These are phyloP conservation scores for Protonibea diacanthus DNA, from an alignment of 2,797 vertebrate genomes.

Conservation along the genomic window DNA sequence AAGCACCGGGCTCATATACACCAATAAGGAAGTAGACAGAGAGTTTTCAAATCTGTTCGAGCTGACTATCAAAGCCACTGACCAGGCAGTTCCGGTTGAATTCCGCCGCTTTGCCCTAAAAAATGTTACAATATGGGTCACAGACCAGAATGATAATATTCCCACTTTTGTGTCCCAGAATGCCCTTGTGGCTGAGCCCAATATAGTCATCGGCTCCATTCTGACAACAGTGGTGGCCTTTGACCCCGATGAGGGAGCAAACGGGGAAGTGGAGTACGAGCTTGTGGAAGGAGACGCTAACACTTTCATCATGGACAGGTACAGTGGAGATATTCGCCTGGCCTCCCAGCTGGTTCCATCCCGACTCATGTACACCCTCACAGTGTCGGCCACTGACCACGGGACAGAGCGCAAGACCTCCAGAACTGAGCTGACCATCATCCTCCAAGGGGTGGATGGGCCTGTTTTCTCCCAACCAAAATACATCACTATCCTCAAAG, in stretches of 20 bases:
- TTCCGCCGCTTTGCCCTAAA: slow-evolving; percentile 93
- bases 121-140: slow-evolving; percentile 96
- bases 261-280: slow-evolving; percentile 98
- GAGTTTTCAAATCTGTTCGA: slow-evolving; percentile 98
- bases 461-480: slow-evolving; percentile 96
- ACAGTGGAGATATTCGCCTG: slow-evolving; percentile 94
- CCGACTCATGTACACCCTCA: slow-evolving; percentile 92
- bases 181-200: slow-evolving; percentile 93
- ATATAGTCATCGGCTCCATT: slow-evolving; percentile 93
- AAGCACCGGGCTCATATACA: slow-evolving; percentile 90
- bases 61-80: slow-evolving; percentile 94
- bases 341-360: slow-evolving; percentile 92
- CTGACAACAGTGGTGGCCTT: slow-evolving; percentile 93
- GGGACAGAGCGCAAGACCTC: slow-evolving; percentile 91
- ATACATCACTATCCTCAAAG: slow-evolving; percentile 96
- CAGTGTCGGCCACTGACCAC: slow-evolving; percentile 94
- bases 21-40: slow-evolving; percentile 92
- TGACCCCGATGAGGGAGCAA: slow-evolving; percentile 95
- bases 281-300: slow-evolving; percentile 93
- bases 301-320: slow-evolving; percentile 97
- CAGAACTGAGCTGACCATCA: slow-evolving; percentile 92
- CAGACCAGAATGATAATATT: slow-evolving; percentile 95
- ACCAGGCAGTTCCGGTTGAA: slow-evolving; percentile 94
- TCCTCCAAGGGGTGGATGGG: slow-evolving; percentile 93
- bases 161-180: slow-evolving; percentile 94